Evolutionary conservation across 2,113 vertebrate genomes (phyloP), one percentile per base, ranked within the genome.

Genomic region (Datnioides undecimradiatus): DNA sequence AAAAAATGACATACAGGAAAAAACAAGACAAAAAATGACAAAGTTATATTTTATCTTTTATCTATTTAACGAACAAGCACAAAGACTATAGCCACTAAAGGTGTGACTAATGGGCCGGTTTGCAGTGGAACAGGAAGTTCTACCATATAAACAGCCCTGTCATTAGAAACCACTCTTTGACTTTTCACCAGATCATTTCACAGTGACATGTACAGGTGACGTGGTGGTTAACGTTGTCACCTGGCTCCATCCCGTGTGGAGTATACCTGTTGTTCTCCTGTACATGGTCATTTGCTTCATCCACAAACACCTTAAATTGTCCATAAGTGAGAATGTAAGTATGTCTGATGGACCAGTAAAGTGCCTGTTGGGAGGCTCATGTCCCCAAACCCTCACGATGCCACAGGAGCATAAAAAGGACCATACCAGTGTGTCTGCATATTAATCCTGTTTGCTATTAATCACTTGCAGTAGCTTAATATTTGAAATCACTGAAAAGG

Each of bases 331-430:
- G 36, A 58, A 52, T 45, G 45, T 52, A 21, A 48, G 48, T 46
- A 40, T 9, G 16, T 19, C 1, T 65, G 41, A 49, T 48, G n/a
- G 59, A 51, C 51, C 17, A 4, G 16, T 27, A 36, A 66, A 43
- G 17, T 82, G 41, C 38, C 55, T 68, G 4, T 46, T 75, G 41
- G 57, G 33, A 48, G 8, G 34, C n/a, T 58, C n/a, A 41, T 31
- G 36, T 48, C 5, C 21, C 21, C 10, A 41, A 46, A 59, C 34
- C 16, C 16, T 49, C n/a, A n/a, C 58, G n/a, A 65, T 6, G 19
- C 48, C 7, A 58, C 31, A 72, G 38, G 23, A 23, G 12, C 41
- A 48, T 48, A 11, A 16, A 13, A 70, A 58, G 69, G 77, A 73
- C 60, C 68, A 73, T 23, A 49, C 25, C 10, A 14, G 13, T 29